phyloP scores from a whole-genome alignment of 2,797 vertebrate species.

The Oreochromis grahami region DNA sequence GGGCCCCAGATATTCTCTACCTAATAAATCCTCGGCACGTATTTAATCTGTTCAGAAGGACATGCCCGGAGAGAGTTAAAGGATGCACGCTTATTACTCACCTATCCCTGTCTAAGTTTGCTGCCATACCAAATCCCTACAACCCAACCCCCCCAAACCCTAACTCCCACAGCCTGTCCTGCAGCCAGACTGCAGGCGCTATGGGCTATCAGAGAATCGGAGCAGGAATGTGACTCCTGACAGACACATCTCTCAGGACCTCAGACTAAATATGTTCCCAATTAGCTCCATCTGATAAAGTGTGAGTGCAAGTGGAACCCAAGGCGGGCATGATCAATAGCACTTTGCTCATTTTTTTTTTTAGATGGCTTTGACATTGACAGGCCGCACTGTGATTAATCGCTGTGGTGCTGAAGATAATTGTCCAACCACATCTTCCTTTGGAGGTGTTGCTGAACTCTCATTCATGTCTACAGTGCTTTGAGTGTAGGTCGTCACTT shows the following conservation, averaged over 20 bases:
- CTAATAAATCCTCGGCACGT: constrained; percentile 63
- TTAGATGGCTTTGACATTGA: constrained; percentile 62
- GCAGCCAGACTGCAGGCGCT: constrained; percentile 63
- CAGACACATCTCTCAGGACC: constrained; percentile 71
- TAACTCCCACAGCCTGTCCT: constrained; percentile 41
- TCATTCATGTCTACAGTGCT: constrained; percentile 37
- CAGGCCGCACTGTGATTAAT: constrained; percentile 62
- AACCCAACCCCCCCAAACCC: background rate
- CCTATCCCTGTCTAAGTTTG: constrained; percentile 43
- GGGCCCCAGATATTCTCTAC: constrained; percentile 33
- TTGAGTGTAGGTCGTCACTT: constrained; percentile 40
- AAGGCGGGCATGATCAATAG: constrained; percentile 70
- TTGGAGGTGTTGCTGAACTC: constrained; percentile 59
- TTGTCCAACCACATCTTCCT: constrained; percentile 65
- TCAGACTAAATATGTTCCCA: constrained; percentile 71
- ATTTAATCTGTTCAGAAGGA: constrained; percentile 62
- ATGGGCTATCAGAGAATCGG: constrained; percentile 66
- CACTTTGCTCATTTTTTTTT: constrained; percentile 61
- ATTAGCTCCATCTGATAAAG: constrained; percentile 77
- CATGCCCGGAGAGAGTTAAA: constrained; percentile 37
- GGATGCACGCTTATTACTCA: constrained; percentile 66
- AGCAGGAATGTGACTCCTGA: constrained; percentile 75
- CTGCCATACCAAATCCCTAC: constrained; percentile 10
- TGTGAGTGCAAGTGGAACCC: constrained; percentile 73
- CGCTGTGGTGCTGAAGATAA: constrained; percentile 48